A percentile compares a stretch with the other conserved stretches of the same genome.
Conservation (phyloP, 1,140 invertebrate genomes). For the Sesamia nonagrioides region DNA sequence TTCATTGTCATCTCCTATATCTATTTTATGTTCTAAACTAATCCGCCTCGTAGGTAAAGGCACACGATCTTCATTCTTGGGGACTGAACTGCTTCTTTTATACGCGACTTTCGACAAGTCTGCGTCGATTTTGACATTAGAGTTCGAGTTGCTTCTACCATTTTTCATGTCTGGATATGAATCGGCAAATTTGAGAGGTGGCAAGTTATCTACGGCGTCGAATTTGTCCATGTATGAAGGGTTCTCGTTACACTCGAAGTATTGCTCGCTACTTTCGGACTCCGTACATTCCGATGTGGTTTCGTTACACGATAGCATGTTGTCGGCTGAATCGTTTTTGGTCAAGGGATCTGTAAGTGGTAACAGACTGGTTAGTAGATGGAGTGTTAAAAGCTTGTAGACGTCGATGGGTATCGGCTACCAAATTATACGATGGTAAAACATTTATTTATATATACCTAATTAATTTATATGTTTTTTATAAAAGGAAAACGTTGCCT, state of each 20-base stretch:
- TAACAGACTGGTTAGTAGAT: constrained; percentile 30
- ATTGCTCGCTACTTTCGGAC: constrained; percentile 86
- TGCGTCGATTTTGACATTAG: constrained; percentile 78
- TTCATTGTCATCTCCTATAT: constrained; percentile 85
- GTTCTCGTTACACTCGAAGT: constrained; percentile 84
- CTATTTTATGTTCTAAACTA: constrained; percentile 85
- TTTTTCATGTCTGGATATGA: constrained; percentile 63
- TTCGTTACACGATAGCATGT: constrained; percentile 86
- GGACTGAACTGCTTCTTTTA: constrained; percentile 80
- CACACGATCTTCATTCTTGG: constrained; percentile 77
- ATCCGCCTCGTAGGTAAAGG: constrained; percentile 73
- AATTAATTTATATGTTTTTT: too few relatives aligned
- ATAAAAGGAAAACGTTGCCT: too few relatives aligned
- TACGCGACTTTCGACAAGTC: constrained; percentile 85
- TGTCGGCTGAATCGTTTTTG: constrained; percentile 86
- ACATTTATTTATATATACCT: too few relatives aligned
- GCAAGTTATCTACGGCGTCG: constrained; percentile 72
- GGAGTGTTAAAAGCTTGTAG: neutral
- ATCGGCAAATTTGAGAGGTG: constrained; percentile 71
- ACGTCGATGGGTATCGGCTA: neutral
- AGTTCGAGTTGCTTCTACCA: constrained; percentile 55
- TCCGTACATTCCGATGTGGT: constrained; percentile 87
- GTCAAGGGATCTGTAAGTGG: constrained; percentile 75
- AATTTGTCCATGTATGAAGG: constrained; percentile 74
- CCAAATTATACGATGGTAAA: neutral